Base-by-base conservation (phyloP, 1,140 invertebrate species). In the Achatina immaculata region DNA sequence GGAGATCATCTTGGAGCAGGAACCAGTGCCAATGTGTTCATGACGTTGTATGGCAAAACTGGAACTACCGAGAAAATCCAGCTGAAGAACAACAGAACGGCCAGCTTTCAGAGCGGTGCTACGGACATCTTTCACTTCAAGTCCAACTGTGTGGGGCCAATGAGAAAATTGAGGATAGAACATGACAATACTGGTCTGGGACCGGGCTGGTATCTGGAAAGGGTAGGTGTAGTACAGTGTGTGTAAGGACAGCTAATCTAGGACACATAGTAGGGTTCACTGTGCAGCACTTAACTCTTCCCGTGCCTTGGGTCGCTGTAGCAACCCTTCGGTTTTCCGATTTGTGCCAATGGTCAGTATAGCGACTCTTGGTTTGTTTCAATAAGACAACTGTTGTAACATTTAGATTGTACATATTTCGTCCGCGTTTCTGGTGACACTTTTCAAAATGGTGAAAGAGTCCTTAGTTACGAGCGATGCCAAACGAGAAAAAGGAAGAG, bases 191-290 rank as follows among this genome's bases (percentile, higher is more conserved):
- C 87, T n/a, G 91, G 91, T 34, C 72, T 89, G 24, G 86, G 80
- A 1, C 82, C 91, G n/a, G 91, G 90, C 19, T 92, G 91, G 91
- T 92, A 85, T 81, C 72, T 92, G n/a, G 91, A 91, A 72, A 88
- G 90, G 84, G 89, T 91, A 77, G 83, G 88, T 81, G n/a, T 19
- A 66, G 45, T 19, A n/a, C n/a, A n/a, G n/a, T n/a, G n/a, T n/a
- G n/a, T n/a, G n/a, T n/a, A n/a, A n/a, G 0, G 19, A 21, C n/a
- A 28, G 9, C 38, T 55, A 21, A 36, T 69, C 40, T 7, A 1
- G n/a, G n/a, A n/a, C n/a, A n/a, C n/a, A n/a, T n/a, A n/a, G n/a
- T n/a, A n/a, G n/a, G n/a, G n/a, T n/a, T n/a, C n/a, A n/a, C n/a
- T n/a, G n/a, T n/a, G n/a, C n/a, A n/a, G n/a, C n/a, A n/a, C n/a